Evolutionary conservation across 1,140 invertebrate species (phyloP).

Genomic region (Drosophila cardini): DNA sequence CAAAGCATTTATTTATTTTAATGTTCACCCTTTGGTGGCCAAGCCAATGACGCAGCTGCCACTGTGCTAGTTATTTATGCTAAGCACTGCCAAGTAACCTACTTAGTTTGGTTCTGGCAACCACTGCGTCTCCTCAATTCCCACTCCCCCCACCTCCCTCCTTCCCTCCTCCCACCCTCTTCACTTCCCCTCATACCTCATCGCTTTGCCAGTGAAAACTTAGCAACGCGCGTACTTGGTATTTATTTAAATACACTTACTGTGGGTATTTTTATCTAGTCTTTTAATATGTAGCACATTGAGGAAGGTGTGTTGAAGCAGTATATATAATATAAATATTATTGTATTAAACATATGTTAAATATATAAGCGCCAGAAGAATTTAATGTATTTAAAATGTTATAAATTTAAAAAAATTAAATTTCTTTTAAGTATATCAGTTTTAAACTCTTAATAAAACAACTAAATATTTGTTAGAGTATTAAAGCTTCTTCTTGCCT

Average conservation of each 20-base stretch:
- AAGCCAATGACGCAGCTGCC: constrained; percentile 54
- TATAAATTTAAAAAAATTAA: no score
- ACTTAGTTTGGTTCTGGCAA: constrained; percentile 49
- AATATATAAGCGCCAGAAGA: no score
- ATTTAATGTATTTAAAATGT: no score
- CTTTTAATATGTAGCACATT: background rate
- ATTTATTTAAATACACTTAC: constrained; percentile 54
- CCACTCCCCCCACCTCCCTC: background rate
- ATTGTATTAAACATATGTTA: background rate
- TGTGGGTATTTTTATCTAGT: background rate
- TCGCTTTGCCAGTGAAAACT: constrained; percentile 55
- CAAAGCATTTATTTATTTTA: constrained; percentile 62
- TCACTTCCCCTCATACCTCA: background rate
- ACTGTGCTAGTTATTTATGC: constrained; percentile 74
- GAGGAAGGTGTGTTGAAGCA: no score
- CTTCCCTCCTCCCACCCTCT: background rate
- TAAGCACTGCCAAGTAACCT: constrained; percentile 79
- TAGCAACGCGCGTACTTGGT: constrained; percentile 71
- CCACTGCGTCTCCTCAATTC: background rate
- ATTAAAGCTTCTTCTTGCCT: background rate
- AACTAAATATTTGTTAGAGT: background rate
- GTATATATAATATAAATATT: no score
- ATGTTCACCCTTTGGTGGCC: constrained; percentile 56
- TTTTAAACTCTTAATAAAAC: no score
- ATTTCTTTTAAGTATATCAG: no score